Conservation (phyloP, 2,888 invertebrate species). For the Copidosoma aretas region DNA sequence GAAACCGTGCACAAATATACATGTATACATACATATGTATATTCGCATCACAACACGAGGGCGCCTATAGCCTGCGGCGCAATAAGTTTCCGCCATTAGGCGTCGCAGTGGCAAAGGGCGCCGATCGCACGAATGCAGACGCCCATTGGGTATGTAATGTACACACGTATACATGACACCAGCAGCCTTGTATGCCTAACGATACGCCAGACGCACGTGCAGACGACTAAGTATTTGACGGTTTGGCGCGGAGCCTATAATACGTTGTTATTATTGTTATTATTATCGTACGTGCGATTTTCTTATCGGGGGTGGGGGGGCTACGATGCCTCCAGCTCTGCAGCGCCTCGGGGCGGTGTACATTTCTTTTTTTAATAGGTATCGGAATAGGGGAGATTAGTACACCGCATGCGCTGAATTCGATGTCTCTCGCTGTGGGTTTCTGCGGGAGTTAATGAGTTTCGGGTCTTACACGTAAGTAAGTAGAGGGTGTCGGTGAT, state of each 20-base stretch:
- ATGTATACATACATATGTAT: no score
- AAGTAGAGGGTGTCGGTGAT: no score
- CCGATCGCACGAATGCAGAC: not conserved
- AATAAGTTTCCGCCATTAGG: slow-evolving; percentile 1
- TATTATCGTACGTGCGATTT: not conserved
- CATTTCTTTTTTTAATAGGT: not conserved
- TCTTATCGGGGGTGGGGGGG: not conserved
- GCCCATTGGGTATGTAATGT: not conserved
- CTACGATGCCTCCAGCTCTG: no score
- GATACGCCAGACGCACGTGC: not conserved
- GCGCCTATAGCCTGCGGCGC: not conserved
- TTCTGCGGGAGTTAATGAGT: no score
- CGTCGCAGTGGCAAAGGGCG: not conserved
- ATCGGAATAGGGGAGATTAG: not conserved
- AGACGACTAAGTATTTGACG: not conserved
- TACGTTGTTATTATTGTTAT: no score
- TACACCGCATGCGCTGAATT: not conserved
- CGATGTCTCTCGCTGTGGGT: no score
- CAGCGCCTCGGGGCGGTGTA: not conserved
- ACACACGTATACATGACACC: no score
- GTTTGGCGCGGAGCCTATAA: not conserved
- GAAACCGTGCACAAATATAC: not conserved
- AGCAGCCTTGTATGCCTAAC: not conserved
- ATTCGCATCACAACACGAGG: no score
- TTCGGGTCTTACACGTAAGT: no score